Conservation (phyloP, 2,113 vertebrate genomes). For the Phainopepla nitens region DNA sequence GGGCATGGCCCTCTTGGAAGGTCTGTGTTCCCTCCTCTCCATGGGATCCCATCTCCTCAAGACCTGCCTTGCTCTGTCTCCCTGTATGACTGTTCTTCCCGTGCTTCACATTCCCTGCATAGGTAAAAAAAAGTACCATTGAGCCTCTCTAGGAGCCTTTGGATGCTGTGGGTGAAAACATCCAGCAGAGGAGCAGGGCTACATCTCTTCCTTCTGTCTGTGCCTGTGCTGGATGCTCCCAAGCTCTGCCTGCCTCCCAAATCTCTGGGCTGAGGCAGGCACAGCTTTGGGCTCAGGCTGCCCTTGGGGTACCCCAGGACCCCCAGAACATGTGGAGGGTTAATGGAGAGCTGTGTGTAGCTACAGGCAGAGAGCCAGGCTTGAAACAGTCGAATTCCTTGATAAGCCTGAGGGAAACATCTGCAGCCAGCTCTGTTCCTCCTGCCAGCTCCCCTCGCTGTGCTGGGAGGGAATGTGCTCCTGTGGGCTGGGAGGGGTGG, state of each 20-base stretch:
- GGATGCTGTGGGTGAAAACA: fast-evolving
- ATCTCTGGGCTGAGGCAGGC: not conserved
- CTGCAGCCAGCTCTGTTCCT: not conserved
- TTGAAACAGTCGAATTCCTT: fast-evolving
- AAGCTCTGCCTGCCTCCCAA: not conserved
- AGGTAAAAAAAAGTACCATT: fast-evolving
- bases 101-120: not conserved
- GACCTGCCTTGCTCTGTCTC: not conserved
- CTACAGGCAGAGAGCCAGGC: not conserved
- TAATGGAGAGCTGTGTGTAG: not conserved
- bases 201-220: not conserved
- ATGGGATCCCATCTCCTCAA: not conserved
- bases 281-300: not conserved
- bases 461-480: not conserved
- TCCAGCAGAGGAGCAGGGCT: not conserved
- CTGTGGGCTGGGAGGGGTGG: fast-evolving
- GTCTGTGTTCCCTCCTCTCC: not conserved
- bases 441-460: not conserved
- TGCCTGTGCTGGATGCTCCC: fast-evolving
- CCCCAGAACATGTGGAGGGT: fast-evolving
- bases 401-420: not conserved
- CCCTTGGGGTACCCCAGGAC: not conserved
- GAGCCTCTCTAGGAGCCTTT: not conserved
- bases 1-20: not conserved
- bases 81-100: fast-evolving